A percentile compares a stretch with the other conserved stretches of the same genome.
phyloP scores from a whole-genome alignment of 2,888 invertebrate species.

The Thecophora atra region DNA sequence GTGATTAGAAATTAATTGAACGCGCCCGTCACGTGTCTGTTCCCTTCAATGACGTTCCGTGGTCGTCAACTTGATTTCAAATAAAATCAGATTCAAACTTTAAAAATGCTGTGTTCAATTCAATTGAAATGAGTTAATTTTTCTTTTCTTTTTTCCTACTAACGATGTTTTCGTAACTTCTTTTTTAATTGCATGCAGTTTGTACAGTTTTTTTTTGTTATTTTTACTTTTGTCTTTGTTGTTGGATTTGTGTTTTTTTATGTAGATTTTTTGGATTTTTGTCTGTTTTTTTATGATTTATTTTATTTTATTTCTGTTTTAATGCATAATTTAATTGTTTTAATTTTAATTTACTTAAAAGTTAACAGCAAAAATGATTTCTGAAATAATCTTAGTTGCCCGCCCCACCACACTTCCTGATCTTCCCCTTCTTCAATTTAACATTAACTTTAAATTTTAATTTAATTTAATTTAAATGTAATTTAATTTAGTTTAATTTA shows the following conservation, averaged over 20 bases:
- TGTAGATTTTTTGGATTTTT: too few species aligned
- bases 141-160: constrained; percentile 42
- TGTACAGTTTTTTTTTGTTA: constrained; percentile 41
- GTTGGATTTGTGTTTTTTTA: constrained; percentile 16
- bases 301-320: constrained; percentile 44
- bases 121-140: constrained; percentile 56
- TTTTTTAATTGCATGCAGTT: constrained; percentile 60
- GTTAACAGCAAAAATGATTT: constrained; percentile 30
- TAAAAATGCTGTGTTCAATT: constrained; percentile 47
- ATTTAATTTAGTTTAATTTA: constrained; percentile 35
- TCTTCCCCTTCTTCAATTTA: neutral
- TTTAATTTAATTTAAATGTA: constrained; percentile 1
- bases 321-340: constrained; percentile 44
- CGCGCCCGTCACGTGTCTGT: too few species aligned
- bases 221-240: constrained; percentile 34
- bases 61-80: constrained; percentile 19
- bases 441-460: too few species aligned
- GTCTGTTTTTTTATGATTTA: too few species aligned
- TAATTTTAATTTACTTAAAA: constrained; percentile 23
- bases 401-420: constrained; percentile 33
- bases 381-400: constrained; percentile 36
- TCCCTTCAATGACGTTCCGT: neutral
- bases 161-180: constrained; percentile 43
- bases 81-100: constrained; percentile 45
- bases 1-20: too few species aligned